Evolutionary conservation across 92 coral and sea anemone species (phyloP), one percentile per base, ranked within the genome.

Genomic region (Plumapathes pennacea): DNA sequence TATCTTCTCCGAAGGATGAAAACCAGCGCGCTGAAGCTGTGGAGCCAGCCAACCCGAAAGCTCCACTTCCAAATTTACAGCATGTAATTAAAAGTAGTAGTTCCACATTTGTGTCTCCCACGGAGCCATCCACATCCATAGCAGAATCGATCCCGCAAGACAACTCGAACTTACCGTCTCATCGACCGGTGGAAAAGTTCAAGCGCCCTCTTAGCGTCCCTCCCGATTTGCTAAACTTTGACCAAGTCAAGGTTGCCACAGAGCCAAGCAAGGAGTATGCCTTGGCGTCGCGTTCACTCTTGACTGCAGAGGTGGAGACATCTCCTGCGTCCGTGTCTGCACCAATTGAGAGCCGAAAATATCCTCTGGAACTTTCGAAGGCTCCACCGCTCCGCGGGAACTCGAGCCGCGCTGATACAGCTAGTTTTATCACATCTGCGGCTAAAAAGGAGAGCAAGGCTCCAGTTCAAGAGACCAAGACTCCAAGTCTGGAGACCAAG

Each of bases 371-470:
- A 19, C 44, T 82, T 11, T 82, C 86, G 50, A 72, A 67, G n/a
- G 83, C 86, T 13, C 90, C 82, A 41, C 82, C 78, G 27, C 82
- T 72, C 20, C 56, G 82, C 23, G 69, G 79, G 32, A 55, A 72
- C 67, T 67, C 86, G 6, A 86, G 79, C 42, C 69, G 67, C 27
- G 78, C 96, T n/a, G 54, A 69, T 11, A 74, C 71, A 32, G 67
- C 82, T 5, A 64, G 71, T 54, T 56, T 76, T 54, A 58, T 62
- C 27, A 57, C 95, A 8, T 74, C 82, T 2, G 85, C 77, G 4
- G 52, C 37, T 12, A 50, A 56, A 42, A 61, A 60, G n/a, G 66
- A 64, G 13, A 49, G 67, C 32, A 67, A 69, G 27, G 46, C 34
- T 13, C 54, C 20, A n/a, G 49, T 37, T 18, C 3, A 37, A 25